Evolutionary conservation across 2,797 vertebrate species (phyloP).

Genomic region (Pelodytes ibericus): DNA sequence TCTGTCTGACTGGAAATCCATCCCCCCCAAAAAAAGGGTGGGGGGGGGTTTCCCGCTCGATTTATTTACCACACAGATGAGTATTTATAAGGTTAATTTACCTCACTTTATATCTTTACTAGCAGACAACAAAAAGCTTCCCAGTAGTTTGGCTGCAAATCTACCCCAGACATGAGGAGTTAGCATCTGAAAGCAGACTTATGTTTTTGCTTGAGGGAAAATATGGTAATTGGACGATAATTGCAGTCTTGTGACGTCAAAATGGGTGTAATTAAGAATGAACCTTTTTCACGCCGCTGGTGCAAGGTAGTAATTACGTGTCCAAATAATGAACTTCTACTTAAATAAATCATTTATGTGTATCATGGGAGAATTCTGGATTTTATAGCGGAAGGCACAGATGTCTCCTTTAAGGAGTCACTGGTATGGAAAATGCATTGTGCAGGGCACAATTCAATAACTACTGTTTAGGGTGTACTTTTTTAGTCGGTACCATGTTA

Average conservation of each 20-base stretch:
- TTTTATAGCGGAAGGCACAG: too few relatives aligned
- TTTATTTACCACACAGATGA: slow-evolving; percentile 51
- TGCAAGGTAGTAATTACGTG: background rate
- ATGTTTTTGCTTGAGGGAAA: slow-evolving; percentile 46
- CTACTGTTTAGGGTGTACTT: too few relatives aligned
- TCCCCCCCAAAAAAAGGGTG: slow-evolving; percentile 3
- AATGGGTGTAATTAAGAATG: slow-evolving; percentile 21
- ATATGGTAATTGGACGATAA: slow-evolving; percentile 32
- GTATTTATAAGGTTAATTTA: slow-evolving; percentile 48
- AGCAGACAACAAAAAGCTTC: slow-evolving; percentile 35
- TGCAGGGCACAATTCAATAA: too few relatives aligned
- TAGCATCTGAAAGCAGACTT: slow-evolving; percentile 34
- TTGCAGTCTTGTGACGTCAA: slow-evolving; percentile 52
- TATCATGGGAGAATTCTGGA: too few relatives aligned
- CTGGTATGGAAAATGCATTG: too few relatives aligned
- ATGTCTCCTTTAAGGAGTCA: too few relatives aligned
- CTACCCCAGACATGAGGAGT: slow-evolving; percentile 7
- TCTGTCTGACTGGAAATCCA: slow-evolving; percentile 41
- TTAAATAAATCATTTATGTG: too few relatives aligned
- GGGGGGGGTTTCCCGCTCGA: slow-evolving; percentile 36
- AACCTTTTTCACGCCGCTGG: background rate
- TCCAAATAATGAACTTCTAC: background rate
- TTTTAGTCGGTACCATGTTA: too few relatives aligned
- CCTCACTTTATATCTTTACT: slow-evolving; percentile 19
- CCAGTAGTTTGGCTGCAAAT: slow-evolving; percentile 12